Evolutionary conservation across 2,888 invertebrate genomes (phyloP).

Genomic region (Philonicus albiceps): DNA sequence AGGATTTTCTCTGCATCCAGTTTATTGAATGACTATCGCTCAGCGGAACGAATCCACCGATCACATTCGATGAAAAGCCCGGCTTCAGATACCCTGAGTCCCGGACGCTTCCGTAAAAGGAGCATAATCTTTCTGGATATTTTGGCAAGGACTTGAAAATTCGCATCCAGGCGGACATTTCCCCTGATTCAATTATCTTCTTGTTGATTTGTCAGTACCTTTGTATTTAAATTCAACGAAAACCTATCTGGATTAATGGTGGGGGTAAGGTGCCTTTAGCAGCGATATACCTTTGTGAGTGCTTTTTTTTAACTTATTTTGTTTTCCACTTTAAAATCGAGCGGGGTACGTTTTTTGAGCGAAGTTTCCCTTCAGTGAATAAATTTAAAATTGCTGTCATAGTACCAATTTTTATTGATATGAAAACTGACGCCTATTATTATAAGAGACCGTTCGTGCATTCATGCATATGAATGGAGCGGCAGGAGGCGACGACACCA

Average conservation of each 20-base stretch:
- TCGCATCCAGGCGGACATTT: background rate
- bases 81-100: background rate
- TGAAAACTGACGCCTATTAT: background rate
- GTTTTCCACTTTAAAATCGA: background rate
- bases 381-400: background rate
- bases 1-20: background rate
- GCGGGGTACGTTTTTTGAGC: background rate
- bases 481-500: background rate
- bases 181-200: background rate
- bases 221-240: background rate
- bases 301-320: background rate
- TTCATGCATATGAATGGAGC: background rate
- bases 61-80: background rate
- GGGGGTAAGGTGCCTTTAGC: background rate
- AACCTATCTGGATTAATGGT: background rate
- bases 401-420: background rate
- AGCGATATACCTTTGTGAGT: background rate
- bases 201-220: background rate
- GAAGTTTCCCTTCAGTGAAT: background rate
- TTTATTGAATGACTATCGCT: constrained; percentile 1
- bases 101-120: background rate
- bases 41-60: background rate
- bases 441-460: background rate
- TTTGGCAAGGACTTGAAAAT: background rate
- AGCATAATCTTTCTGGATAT: background rate